These are phyloP conservation scores for Condylura cristata DNA, from an alignment of 2,113 vertebrate genomes.

Conservation along the genomic window DNA sequence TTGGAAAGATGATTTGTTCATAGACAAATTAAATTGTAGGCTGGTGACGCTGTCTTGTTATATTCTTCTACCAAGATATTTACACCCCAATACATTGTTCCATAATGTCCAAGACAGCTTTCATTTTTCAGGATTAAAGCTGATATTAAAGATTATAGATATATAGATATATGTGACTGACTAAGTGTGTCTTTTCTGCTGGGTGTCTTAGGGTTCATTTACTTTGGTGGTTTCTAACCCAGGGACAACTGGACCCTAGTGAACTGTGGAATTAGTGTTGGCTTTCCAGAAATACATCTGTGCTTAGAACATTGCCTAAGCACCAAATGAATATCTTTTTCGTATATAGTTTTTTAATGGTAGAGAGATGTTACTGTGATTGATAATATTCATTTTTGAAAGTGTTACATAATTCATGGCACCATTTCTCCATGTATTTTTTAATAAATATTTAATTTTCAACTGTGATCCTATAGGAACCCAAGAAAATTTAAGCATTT, in stretches of 20 bases:
- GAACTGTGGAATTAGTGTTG: background rate
- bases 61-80: background rate
- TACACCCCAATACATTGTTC: background rate
- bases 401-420: slow-evolving; percentile 35
- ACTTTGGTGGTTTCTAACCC: background rate
- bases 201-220: background rate
- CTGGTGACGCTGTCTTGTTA: background rate
- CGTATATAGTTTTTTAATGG: background rate
- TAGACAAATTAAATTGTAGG: background rate
- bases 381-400: slow-evolving; percentile 30
- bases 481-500: background rate
- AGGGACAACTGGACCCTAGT: background rate
- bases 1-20: background rate
- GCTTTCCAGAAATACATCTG: background rate
- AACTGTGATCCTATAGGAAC: background rate
- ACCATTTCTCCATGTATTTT: background rate
- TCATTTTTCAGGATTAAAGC: background rate
- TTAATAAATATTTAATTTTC: slow-evolving; percentile 39
- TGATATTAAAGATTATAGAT: background rate
- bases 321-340: slow-evolving; percentile 20
- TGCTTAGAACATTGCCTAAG: background rate
- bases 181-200: background rate
- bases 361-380: background rate
- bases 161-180: background rate
- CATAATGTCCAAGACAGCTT: background rate